Percentiles rank a stretch among this genome's conserved stretches.
phyloP scores from a whole-genome alignment of 2,888 invertebrate species.

The Microctonus aethiopoides region DNA sequence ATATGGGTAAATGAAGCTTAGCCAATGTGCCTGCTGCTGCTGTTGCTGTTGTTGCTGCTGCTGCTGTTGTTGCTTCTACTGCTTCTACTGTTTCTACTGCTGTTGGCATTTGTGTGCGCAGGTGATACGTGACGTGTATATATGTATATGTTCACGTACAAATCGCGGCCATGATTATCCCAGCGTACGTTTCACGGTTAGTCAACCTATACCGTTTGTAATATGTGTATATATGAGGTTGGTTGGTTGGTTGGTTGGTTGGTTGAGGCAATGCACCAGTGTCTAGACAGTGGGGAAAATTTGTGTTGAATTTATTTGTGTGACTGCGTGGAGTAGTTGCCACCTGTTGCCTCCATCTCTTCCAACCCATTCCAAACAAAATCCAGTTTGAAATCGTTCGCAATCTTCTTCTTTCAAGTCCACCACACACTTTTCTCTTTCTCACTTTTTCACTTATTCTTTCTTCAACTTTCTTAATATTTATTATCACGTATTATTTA shows the following conservation, averaged over 20 bases:
- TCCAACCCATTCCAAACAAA: constrained; percentile 33
- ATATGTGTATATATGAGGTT: constrained; percentile 4
- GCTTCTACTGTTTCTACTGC: too few relatives aligned
- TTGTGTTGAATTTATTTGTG: constrained; percentile 62
- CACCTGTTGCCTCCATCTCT: constrained; percentile 63
- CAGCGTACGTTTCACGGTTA: constrained; percentile 44
- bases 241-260: constrained; percentile 47
- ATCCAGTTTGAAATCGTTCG: constrained; percentile 33
- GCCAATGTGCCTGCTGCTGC: neutral
- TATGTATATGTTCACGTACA: neutral
- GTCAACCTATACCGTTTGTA: constrained; percentile 6
- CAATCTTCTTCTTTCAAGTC: constrained; percentile 37
- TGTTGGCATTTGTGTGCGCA: neutral
- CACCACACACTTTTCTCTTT: constrained; percentile 31
- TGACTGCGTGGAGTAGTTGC: constrained; percentile 55
- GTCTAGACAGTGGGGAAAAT: constrained; percentile 59
- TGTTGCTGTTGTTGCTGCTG: constrained; percentile 8
- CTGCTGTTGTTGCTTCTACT: too few relatives aligned
- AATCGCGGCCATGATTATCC: constrained; percentile 48
- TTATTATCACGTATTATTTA: neutral
- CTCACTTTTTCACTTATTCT: constrained; percentile 25
- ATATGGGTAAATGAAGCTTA: neutral
- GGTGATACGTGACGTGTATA: constrained; percentile 7
- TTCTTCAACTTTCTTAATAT: constrained; percentile 15
- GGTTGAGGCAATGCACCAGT: constrained; percentile 49